Evolutionary conservation across 2,888 invertebrate genomes (phyloP).

Genomic region (Idaea dimidiata): DNA sequence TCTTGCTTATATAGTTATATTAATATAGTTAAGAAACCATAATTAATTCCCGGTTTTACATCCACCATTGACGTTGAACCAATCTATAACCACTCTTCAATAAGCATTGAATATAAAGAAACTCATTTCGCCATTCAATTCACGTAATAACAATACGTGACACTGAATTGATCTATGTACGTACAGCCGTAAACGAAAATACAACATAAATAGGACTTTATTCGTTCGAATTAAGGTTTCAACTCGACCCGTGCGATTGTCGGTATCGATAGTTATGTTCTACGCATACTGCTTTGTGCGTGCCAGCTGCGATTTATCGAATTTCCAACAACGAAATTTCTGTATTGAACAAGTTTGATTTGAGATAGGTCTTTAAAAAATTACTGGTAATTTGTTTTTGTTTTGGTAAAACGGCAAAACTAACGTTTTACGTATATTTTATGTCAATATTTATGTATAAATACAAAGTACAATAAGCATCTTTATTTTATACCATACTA

Average conservation of each 20-base stretch:
- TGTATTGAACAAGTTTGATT: neutral
- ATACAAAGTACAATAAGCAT: too few relatives aligned
- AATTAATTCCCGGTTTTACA: neutral
- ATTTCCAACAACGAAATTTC: neutral
- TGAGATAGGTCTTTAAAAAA: neutral
- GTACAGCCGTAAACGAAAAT: neutral
- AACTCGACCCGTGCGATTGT: neutral
- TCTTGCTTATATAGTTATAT: too few relatives aligned
- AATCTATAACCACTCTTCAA: neutral
- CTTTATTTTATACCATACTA: too few relatives aligned
- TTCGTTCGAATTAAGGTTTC: neutral
- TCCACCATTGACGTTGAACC: neutral
- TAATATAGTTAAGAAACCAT: neutral
- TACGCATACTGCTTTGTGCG: constrained; percentile 1
- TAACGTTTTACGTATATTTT: too few relatives aligned
- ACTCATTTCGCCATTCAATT: neutral
- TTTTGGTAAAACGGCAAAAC: neutral
- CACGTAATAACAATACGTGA: neutral
- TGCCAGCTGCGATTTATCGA: constrained; percentile 1
- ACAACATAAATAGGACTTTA: neutral
- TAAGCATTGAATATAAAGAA: neutral
- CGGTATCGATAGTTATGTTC: neutral
- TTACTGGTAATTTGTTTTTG: neutral
- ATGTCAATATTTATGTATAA: too few relatives aligned
- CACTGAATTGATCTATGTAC: neutral